Evolutionary conservation across 2,797 vertebrate species (phyloP).

Genomic region (Acridotheres tristis): DNA sequence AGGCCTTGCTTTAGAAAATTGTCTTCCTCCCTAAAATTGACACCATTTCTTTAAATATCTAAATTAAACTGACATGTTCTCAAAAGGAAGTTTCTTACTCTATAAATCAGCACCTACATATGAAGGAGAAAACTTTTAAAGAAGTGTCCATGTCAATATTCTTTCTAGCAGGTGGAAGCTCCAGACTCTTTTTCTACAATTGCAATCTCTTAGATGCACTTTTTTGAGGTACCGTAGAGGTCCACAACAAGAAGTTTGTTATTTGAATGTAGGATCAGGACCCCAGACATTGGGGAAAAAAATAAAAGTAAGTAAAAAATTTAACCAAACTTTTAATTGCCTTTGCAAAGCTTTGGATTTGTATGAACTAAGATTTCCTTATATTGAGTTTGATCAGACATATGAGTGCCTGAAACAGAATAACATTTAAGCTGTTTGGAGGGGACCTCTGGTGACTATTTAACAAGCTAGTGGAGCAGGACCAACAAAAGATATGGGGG

Average conservation of each 20-base stretch:
- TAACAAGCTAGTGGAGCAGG: not conserved
- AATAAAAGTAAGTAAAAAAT: not conserved
- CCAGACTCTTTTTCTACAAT: fast-evolving
- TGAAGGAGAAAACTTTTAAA: not conserved
- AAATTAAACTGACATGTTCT: not conserved
- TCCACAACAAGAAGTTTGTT: not conserved
- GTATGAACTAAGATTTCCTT: not conserved
- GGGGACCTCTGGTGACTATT: not conserved
- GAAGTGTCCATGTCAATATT: no score
- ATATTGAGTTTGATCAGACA: not conserved
- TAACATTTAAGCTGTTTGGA: not conserved
- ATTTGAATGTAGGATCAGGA: not conserved
- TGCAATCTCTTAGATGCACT: not conserved
- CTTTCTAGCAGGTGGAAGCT: not conserved
- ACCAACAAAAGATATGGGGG: not conserved
- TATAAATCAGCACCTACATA: not conserved
- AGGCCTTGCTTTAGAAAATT: not conserved
- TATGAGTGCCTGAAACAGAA: not conserved
- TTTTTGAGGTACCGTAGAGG: not conserved
- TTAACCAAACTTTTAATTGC: not conserved
- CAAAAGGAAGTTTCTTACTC: not conserved
- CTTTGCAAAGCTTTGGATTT: not conserved
- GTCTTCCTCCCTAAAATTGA: not conserved
- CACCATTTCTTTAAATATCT: not conserved
- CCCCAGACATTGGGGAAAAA: not conserved